Evolutionary conservation across 2,797 vertebrate genomes (phyloP).

Genomic region (Furcifer pardalis): DNA sequence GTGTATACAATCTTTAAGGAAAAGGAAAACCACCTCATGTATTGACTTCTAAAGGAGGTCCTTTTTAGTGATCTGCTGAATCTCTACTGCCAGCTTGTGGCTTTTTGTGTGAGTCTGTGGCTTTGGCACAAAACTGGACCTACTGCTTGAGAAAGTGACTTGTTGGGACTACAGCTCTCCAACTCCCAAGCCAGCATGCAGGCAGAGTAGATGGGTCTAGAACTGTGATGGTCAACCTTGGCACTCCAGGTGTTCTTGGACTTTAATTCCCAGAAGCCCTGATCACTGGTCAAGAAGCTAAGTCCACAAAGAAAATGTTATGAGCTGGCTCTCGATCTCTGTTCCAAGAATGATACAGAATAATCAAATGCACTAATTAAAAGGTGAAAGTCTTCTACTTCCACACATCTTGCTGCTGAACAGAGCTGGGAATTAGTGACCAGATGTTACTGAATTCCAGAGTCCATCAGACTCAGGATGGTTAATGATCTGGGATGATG

Average conservation of each 20-base stretch:
- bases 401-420: neutral
- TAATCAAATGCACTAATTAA: too few relatives aligned
- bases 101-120: neutral
- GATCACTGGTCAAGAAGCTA: too few relatives aligned
- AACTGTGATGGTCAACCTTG: too few relatives aligned
- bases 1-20: neutral
- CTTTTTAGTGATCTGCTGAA: neutral
- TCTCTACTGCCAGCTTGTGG: constrained; percentile 42
- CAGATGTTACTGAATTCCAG: too few relatives aligned
- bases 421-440: neutral
- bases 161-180: neutral
- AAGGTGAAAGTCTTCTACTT: neutral
- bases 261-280: too few relatives aligned
- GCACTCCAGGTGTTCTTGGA: too few relatives aligned
- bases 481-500: too few relatives aligned
- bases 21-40: neutral
- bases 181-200: too few relatives aligned
- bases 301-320: too few relatives aligned
- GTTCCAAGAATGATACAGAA: neutral
- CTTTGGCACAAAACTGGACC: neutral
- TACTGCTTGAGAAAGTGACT: neutral
- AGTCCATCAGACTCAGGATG: too few relatives aligned
- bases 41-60: neutral
- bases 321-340: too few relatives aligned
- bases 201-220: too few relatives aligned